These are phyloP conservation scores for Betta splendens DNA, from an alignment of 2,797 vertebrate species.

Conservation along the genomic window DNA sequence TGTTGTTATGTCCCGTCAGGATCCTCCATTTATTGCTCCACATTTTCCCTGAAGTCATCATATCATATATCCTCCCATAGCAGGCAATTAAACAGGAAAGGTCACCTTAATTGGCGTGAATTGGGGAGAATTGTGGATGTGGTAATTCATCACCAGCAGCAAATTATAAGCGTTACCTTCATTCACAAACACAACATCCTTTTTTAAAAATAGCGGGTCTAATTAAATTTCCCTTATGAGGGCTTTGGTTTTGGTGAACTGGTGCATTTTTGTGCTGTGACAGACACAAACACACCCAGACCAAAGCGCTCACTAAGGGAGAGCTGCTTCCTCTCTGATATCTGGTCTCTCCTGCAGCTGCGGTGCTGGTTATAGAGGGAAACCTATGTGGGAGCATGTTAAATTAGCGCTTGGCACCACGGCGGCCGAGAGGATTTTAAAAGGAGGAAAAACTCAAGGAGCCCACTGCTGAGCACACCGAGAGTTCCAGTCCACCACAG, in stretches of 20 bases:
- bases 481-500: slow-evolving; percentile 20
- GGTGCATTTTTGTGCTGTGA: background rate
- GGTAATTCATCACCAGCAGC: slow-evolving; percentile 70
- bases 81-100: slow-evolving; percentile 64
- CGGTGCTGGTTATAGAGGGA: slow-evolving; percentile 20
- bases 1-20: slow-evolving; percentile 30
- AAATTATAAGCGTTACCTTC: slow-evolving; percentile 40
- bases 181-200: slow-evolving; percentile 9
- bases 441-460: slow-evolving; percentile 7
- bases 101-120: slow-evolving; percentile 70
- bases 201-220: slow-evolving; percentile 25
- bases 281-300: slow-evolving; percentile 18
- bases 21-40: slow-evolving; percentile 32
- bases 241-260: background rate
- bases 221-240: slow-evolving; percentile 16
- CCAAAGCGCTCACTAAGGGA: slow-evolving; percentile 17
- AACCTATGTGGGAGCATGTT: slow-evolving; percentile 48
- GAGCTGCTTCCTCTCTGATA: slow-evolving; percentile 26
- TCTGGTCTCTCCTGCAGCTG: slow-evolving; percentile 32
- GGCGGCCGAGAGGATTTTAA: slow-evolving; percentile 26
- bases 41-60: slow-evolving; percentile 37
- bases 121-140: slow-evolving; percentile 54
- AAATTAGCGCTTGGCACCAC: slow-evolving; percentile 26
- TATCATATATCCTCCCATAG: slow-evolving; percentile 45
- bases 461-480: slow-evolving; percentile 18